Evolutionary conservation across 2,888 invertebrate species (phyloP).

Genomic region (Microplitis manilae): DNA sequence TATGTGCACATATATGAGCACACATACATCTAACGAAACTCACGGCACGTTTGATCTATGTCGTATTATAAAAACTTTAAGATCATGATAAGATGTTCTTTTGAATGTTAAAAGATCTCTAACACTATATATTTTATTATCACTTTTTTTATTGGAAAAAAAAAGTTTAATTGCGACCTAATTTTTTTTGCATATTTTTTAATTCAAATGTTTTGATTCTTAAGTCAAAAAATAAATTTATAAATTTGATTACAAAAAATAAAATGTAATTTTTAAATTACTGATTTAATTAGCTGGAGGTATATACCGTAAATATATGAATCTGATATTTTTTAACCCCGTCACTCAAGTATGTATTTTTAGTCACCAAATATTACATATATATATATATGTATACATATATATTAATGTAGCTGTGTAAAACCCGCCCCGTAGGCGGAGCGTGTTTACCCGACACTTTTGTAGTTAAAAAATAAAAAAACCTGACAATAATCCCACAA

Average conservation of each 20-base stretch:
- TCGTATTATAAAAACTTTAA: neutral
- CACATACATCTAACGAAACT: constrained; percentile 12
- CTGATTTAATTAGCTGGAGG: neutral
- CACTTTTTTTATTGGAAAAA: neutral
- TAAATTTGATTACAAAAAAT: too few relatives aligned
- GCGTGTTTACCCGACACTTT: neutral
- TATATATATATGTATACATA: neutral
- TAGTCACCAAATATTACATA: neutral
- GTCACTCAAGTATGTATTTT: neutral
- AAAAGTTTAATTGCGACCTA: neutral
- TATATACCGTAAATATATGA: neutral
- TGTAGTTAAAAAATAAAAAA: neutral
- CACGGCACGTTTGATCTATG: constrained; percentile 22
- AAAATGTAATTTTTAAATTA: neutral
- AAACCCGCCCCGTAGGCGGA: neutral
- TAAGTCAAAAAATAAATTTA: neutral
- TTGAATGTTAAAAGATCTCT: neutral
- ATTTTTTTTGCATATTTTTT: neutral
- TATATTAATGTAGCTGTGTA: neutral
- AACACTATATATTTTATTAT: constrained; percentile 10
- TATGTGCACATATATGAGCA: neutral
- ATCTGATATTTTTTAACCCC: neutral
- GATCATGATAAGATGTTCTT: constrained; percentile 11
- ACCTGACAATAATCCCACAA: neutral
- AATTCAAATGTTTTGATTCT: neutral